Evolutionary conservation across 30 jellyfish, hydroid and myxozoan genomes (phyloP), one percentile per base, ranked within the genome.

Genomic region (Cassiopea xamachana): DNA sequence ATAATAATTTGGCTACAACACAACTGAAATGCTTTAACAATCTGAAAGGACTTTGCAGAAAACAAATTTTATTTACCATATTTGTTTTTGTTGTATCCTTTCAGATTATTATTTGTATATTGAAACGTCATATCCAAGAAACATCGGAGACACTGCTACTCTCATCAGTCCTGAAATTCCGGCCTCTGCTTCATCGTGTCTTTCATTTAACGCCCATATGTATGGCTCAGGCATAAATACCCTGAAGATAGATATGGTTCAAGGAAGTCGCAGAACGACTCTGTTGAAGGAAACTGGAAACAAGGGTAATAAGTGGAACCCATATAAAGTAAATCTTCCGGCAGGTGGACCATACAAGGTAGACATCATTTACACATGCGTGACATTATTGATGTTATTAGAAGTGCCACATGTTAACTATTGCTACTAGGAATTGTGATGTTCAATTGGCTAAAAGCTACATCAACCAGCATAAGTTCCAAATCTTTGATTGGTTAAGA

Each of bases 101-200:
- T 12, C 12, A 87, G 94, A 60, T 71, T 45, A 77, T 49, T 87
- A 87, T 73, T 49, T 69, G 59, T 87, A 87, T 60, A 87, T 87
- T 69, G 94, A 87, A 46, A 67, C 94, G 7, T 87, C 94, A 48
- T 87, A 87, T 51, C 94, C 94, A 48, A 77, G 94, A 47, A 48
- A 73, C 15, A 70, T 44, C 13, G 94, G 94, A 10, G 86, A 87
- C 58, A 71, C 6, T 7, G 94, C 94, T 8, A 87, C 84, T 3
- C 76, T 87, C 8, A 71, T 50, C 17, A 87, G 94, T 61, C 94
- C 94, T 44, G 50, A 15, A 2, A 47, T 87, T 55, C 14, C 48
- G 1, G 18, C 94, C 45, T 39, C 51, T 60, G 1, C 27, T 3
- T 81, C 90, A 1, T 59, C 80, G n/a, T 87, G 94, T 71, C 86